Evolutionary conservation across 2,888 invertebrate genomes (phyloP).

Genomic region (Scaptomyza reducta): DNA sequence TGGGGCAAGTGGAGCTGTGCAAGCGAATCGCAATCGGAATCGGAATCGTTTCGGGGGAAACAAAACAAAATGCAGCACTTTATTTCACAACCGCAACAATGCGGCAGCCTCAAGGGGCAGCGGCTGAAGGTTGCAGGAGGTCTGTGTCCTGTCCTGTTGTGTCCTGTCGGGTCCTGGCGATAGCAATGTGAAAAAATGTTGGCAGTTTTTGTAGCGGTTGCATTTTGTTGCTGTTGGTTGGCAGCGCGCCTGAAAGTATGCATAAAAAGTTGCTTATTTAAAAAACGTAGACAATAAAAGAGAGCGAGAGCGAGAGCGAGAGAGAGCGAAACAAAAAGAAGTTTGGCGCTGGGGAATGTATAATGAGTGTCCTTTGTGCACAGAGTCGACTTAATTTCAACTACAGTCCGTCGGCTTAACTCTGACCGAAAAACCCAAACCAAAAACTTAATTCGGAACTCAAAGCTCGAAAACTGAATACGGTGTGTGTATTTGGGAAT

Average conservation of each 20-base stretch:
- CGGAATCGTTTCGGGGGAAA: constrained; percentile 38
- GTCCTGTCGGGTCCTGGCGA: neutral
- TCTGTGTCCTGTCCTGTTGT: neutral
- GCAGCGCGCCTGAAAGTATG: constrained; percentile 58
- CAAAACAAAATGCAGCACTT: constrained; percentile 65
- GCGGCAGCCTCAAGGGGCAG: constrained; percentile 22
- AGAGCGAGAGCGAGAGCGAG: neutral
- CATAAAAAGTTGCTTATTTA: constrained; percentile 46
- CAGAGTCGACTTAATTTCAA: constrained; percentile 41
- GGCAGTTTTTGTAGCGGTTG: constrained; percentile 22
- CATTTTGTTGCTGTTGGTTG: constrained; percentile 33
- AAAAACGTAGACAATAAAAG: constrained; percentile 33
- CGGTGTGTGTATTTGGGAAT: constrained; percentile 28
- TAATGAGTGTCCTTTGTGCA: constrained; percentile 72
- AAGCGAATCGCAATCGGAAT: constrained; percentile 2
- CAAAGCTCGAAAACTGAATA: neutral
- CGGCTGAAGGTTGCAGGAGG: neutral
- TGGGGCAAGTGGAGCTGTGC: neutral
- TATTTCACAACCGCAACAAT: constrained; percentile 66
- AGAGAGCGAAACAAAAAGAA: neutral
- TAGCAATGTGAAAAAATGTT: constrained; percentile 40
- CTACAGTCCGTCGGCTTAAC: constrained; percentile 26
- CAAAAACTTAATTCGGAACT: neutral
- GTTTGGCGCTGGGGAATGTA: constrained; percentile 43
- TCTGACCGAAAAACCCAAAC: constrained; percentile 3